phyloP scores from a whole-genome alignment of 2,888 invertebrate species.

The Nomada fucata region DNA sequence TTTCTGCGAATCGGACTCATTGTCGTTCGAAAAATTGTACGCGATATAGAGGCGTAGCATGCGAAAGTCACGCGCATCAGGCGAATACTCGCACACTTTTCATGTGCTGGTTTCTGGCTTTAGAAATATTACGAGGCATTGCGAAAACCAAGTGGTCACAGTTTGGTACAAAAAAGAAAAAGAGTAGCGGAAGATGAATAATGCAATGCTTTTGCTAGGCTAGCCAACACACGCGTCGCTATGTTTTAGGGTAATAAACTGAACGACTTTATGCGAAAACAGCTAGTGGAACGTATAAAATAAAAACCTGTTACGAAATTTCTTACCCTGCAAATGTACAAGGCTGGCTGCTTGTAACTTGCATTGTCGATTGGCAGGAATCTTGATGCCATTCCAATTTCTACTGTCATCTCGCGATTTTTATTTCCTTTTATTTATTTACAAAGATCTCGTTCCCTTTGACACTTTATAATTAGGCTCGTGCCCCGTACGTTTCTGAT shows the following conservation, averaged over 20 bases:
- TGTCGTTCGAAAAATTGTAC: slow-evolving; percentile 12
- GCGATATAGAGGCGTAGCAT: neutral
- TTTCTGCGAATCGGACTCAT: neutral
- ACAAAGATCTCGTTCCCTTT: neutral
- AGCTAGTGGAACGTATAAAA: neutral
- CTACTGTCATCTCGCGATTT: neutral
- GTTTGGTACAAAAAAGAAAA: neutral
- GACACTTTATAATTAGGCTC: neutral
- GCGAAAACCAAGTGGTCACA: neutral
- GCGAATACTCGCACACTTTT: neutral
- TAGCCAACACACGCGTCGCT: no score
- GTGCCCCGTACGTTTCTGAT: neutral
- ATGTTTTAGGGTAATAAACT: neutral
- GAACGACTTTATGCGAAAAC: neutral
- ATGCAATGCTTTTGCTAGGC: neutral
- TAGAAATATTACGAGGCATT: neutral
- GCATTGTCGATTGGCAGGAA: no score
- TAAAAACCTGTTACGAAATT: neutral
- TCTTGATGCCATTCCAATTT: neutral
- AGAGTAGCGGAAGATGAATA: neutral
- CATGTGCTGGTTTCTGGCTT: neutral
- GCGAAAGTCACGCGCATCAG: neutral
- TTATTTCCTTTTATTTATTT: neutral
- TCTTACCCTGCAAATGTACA: neutral
- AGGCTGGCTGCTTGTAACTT: no score